Evolutionary conservation across 92 coral and sea anemone genomes (phyloP).

Genomic region (Parazoanthus atlanticus): DNA sequence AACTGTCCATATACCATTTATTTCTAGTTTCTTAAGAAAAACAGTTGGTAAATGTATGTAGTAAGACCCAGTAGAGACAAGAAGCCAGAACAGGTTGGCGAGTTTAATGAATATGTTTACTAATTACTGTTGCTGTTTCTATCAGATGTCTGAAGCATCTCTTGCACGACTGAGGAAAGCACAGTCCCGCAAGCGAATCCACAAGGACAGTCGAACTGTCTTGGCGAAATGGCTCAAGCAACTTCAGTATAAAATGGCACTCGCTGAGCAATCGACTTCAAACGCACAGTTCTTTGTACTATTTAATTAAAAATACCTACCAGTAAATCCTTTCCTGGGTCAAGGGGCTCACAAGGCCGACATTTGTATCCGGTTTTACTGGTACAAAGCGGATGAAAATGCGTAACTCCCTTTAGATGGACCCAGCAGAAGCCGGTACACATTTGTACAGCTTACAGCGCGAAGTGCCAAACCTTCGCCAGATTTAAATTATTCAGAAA

Average conservation of each 20-base stretch:
- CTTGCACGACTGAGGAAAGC: constrained; percentile 83
- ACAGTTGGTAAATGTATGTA: too few relatives aligned
- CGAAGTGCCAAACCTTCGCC: too few relatives aligned
- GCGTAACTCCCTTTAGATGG: neutral
- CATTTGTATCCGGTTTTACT: neutral
- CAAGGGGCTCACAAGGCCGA: neutral
- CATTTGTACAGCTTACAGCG: too few relatives aligned
- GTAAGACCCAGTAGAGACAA: too few relatives aligned
- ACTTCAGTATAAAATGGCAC: constrained; percentile 93
- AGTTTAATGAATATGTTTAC: too few relatives aligned
- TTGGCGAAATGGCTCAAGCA: constrained; percentile 97
- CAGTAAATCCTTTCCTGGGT: neutral
- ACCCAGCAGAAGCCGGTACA: too few relatives aligned
- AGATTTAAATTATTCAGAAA: too few relatives aligned
- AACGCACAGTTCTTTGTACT: constrained; percentile 60
- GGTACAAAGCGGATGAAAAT: neutral
- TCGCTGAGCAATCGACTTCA: constrained; percentile 88
- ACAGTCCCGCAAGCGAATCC: constrained; percentile 81
- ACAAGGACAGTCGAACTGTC: constrained; percentile 79
- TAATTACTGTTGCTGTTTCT: neutral
- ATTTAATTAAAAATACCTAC: neutral
- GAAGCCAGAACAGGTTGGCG: neutral
- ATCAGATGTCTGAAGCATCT: constrained; percentile 79
- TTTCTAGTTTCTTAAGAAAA: too few relatives aligned
- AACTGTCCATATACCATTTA: too few relatives aligned